Percentiles rank a stretch among this genome's conserved stretches.
Evolutionary conservation across 1,140 invertebrate genomes (phyloP).

Genomic region (Thereuonema tuberculata): DNA sequence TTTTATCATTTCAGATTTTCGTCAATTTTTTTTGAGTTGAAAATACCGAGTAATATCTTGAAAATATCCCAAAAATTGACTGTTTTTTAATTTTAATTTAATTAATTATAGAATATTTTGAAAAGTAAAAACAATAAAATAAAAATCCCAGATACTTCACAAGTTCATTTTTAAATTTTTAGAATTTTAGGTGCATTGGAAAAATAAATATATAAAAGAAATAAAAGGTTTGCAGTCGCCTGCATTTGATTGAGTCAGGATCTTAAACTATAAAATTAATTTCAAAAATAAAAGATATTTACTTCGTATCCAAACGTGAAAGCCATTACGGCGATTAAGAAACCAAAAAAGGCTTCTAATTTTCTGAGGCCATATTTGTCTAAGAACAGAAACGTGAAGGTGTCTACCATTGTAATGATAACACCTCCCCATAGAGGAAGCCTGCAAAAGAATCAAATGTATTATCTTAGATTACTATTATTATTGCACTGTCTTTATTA

Average conservation of each 20-base stretch:
- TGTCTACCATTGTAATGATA: slow-evolving; percentile 77
- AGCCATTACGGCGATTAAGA: slow-evolving; percentile 74
- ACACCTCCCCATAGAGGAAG: slow-evolving; percentile 76
- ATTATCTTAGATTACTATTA: slow-evolving; percentile 11
- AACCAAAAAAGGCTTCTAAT: slow-evolving; percentile 71
- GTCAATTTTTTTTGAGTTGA: no score
- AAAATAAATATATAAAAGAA: background rate
- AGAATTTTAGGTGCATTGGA: background rate
- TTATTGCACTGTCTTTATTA: background rate
- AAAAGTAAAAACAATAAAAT: no score
- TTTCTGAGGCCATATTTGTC: slow-evolving; percentile 88
- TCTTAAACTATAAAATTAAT: background rate
- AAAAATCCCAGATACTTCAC: no score
- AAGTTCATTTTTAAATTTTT: background rate
- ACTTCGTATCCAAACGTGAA: slow-evolving; percentile 83
- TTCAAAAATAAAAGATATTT: slow-evolving; percentile 14
- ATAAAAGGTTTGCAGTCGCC: background rate
- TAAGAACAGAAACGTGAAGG: slow-evolving; percentile 79
- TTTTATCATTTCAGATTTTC: no score
- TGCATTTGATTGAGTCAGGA: background rate
- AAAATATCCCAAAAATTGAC: no score
- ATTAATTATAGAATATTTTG: no score
- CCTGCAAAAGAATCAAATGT: slow-evolving; percentile 41
- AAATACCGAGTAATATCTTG: no score
- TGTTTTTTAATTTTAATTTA: no score